These are phyloP conservation scores for Drosophila tani DNA, from an alignment of 1,140 invertebrate genomes.

Conservation along the genomic window DNA sequence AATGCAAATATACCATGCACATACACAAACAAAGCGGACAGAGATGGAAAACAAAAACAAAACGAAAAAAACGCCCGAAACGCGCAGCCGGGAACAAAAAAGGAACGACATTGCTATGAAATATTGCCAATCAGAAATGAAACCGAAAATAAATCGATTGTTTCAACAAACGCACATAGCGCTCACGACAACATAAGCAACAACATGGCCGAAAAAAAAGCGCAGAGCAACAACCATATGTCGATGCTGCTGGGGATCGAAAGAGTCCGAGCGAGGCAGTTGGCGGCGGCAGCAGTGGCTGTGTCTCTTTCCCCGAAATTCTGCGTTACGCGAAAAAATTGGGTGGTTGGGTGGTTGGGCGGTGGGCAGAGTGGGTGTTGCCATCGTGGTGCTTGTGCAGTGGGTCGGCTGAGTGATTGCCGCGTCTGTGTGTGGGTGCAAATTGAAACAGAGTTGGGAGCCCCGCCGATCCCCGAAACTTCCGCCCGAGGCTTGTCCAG, in stretches of 20 bases:
- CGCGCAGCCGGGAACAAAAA: constrained; percentile 11
- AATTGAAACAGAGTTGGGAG: constrained; percentile 77
- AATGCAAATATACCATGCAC: constrained; percentile 33
- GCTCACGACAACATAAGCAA: constrained; percentile 39
- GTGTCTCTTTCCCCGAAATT: constrained; percentile 41
- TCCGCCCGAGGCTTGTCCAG: constrained; percentile 5
- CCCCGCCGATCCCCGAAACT: constrained; percentile 13
- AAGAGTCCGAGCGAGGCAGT: not conserved
- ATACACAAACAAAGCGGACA: constrained; percentile 29
- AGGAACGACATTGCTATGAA: constrained; percentile 67
- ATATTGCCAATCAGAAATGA: constrained; percentile 84
- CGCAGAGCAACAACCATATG: constrained; percentile 49
- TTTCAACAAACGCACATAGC: constrained; percentile 68
- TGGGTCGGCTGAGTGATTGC: constrained; percentile 66
- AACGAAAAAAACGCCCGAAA: not conserved
- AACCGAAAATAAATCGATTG: constrained; percentile 84
- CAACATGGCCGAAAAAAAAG: constrained; percentile 39
- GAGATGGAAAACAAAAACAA: not conserved
- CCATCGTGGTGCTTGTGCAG: constrained; percentile 4
- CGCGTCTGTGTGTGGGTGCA: constrained; percentile 66
- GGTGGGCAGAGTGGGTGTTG: constrained; percentile 5
- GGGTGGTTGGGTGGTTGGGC: constrained; percentile 15
- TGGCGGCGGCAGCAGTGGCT: constrained; percentile 12
- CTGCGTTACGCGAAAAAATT: constrained; percentile 63
- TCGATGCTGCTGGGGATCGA: constrained; percentile 21